phyloP scores from a whole-genome alignment of 1,140 invertebrate species.

The Archegozetes longisetosus region DNA sequence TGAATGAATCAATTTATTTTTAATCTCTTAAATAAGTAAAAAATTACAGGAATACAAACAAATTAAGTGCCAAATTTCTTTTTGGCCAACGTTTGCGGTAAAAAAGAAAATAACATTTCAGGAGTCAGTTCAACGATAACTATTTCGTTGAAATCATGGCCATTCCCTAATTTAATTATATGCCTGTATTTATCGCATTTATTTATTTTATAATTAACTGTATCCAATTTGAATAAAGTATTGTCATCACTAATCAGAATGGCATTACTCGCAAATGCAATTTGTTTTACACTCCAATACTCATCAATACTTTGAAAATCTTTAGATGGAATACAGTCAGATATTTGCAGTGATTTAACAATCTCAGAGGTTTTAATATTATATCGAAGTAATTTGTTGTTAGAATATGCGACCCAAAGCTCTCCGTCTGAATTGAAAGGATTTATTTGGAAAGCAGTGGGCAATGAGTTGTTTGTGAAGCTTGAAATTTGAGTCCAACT shows the following conservation, averaged over 20 bases:
- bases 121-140: conserved; percentile 10
- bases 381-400: not conserved
- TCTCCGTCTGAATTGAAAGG: not conserved
- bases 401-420: conserved; percentile 5
- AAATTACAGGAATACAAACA: conserved; percentile 2
- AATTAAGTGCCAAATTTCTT: conserved; percentile 12
- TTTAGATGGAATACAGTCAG: not conserved
- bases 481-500: not conserved
- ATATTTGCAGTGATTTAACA: not conserved
- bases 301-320: not conserved
- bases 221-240: not conserved
- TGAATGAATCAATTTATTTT: too few relatives aligned
- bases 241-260: not conserved
- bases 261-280: conserved; percentile 4
- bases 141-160: not conserved
- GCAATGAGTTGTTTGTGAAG: not conserved
- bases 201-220: not conserved
- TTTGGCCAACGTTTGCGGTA: conserved; percentile 2
- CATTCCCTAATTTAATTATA: conserved; percentile 3
- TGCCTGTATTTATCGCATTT: conserved; percentile 12
- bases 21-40: too few relatives aligned
- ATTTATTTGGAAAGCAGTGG: not conserved
- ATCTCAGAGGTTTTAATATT: not conserved
- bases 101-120: not conserved
- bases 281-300: conserved; percentile 6